These are phyloP conservation scores for Chitala chitala DNA, from an alignment of 2,113 vertebrate genomes.

Conservation along the genomic window DNA sequence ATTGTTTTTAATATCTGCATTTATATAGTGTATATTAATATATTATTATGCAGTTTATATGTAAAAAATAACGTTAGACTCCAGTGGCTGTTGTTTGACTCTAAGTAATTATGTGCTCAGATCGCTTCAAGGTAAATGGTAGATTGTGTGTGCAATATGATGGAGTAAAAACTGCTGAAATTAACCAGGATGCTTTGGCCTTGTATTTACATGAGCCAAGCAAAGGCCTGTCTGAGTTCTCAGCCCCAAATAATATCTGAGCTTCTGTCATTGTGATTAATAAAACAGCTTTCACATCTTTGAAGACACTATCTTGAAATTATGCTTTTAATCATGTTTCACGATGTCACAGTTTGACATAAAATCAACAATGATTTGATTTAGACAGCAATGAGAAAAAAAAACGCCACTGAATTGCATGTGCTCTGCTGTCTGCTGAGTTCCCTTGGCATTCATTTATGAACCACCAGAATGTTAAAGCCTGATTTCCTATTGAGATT, in stretches of 20 bases:
- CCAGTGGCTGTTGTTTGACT: neutral
- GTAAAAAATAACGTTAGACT: conserved; percentile 6
- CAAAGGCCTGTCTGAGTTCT: neutral
- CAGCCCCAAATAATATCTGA: neutral
- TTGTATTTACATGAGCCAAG: neutral
- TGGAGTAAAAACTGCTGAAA: neutral
- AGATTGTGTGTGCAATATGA: neutral
- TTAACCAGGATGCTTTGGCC: neutral
- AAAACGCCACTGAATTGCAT: neutral
- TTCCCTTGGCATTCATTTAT: neutral
- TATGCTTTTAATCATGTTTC: no score
- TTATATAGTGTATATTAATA: no score
- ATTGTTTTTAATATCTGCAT: no score
- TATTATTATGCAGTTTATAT: neutral
- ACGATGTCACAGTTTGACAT: no score
- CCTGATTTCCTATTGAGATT: neutral
- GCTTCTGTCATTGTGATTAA: neutral
- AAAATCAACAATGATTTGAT: no score
- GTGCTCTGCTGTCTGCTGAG: neutral
- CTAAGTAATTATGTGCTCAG: neutral
- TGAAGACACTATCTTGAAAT: no score
- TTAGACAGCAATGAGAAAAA: no score
- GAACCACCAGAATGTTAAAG: neutral
- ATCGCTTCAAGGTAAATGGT: neutral
- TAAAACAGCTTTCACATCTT: neutral